These are phyloP conservation scores for Scaptomyza caliginosa DNA, from an alignment of 2,888 invertebrate species.

Conservation along the genomic window DNA sequence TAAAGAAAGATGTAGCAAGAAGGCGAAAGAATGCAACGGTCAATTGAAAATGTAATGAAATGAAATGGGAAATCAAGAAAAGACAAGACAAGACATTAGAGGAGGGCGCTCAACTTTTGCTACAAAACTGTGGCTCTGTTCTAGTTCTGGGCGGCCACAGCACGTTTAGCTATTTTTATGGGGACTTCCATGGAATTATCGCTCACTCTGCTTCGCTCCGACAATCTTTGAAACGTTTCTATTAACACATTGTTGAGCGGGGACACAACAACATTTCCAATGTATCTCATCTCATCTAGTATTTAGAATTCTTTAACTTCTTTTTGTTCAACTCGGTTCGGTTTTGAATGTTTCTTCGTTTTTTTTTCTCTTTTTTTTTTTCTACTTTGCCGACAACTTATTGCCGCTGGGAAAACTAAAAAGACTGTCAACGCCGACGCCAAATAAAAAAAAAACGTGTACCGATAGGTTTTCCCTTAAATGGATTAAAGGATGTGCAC, in stretches of 20 bases:
- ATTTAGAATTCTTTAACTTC: conserved; percentile 27
- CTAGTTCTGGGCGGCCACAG: conserved; percentile 70
- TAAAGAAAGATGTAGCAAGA: conserved; percentile 16
- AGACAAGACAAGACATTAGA: conserved; percentile 2
- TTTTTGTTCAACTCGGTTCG: not conserved
- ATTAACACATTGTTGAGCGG: conserved; percentile 72
- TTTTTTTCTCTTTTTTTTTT: conserved; percentile 13
- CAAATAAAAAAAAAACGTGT: conserved; percentile 27
- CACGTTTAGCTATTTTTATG: conserved; percentile 77
- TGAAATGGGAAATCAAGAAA: conserved; percentile 45
- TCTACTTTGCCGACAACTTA: conserved; percentile 55
- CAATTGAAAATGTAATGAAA: conserved; percentile 58
- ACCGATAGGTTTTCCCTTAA: conserved; percentile 2
- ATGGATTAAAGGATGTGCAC: conserved; percentile 56
- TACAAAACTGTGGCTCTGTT: not conserved
- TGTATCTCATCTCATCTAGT: conserved; percentile 28
- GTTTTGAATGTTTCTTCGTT: not conserved
- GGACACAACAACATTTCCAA: conserved; percentile 9
- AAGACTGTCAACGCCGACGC: conserved; percentile 59
- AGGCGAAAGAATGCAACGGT: conserved; percentile 49
- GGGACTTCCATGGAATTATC: conserved; percentile 73
- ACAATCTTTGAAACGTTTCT: conserved; percentile 60
- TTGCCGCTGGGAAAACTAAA: conserved; percentile 55
- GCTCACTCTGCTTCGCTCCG: conserved; percentile 43
- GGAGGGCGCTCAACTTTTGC: not conserved